These are phyloP conservation scores for Silurus aristotelis DNA, from an alignment of 2,797 vertebrate genomes.

Conservation along the genomic window DNA sequence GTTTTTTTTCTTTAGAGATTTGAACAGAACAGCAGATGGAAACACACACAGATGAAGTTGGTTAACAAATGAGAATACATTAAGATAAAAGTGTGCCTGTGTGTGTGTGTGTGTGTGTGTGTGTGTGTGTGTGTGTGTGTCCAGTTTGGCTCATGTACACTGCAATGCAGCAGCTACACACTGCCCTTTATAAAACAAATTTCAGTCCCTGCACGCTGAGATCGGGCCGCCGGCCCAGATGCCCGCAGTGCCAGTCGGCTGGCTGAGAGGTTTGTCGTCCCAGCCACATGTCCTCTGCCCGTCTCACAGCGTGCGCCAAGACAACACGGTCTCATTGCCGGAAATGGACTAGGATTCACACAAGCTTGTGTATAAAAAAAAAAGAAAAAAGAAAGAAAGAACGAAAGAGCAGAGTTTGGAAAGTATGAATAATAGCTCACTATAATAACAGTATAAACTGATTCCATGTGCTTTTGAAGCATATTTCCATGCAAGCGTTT, in stretches of 20 bases:
- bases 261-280: constrained; percentile 42
- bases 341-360: neutral
- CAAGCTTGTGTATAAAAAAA: neutral
- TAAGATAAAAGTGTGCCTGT: neutral
- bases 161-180: constrained; percentile 11
- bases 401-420: neutral
- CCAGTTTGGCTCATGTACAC: neutral
- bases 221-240: constrained; percentile 52
- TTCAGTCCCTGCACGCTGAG: constrained; percentile 36
- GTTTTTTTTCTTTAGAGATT: neutral
- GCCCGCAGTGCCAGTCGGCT: constrained; percentile 44
- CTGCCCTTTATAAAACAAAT: constrained; percentile 41
- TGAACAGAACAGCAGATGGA: neutral
- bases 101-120: neutral
- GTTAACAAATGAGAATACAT: neutral
- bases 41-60: neutral
- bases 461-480: neutral
- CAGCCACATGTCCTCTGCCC: constrained; percentile 55
- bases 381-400: neutral
- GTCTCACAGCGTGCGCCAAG: constrained; percentile 25
- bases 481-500: neutral
- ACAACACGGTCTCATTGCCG: neutral
- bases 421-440: neutral
- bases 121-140: constrained; percentile 11
- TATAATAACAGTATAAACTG: neutral